Evolutionary conservation across 2,113 vertebrate genomes (phyloP).

Genomic region (Cavia porcellus): DNA sequence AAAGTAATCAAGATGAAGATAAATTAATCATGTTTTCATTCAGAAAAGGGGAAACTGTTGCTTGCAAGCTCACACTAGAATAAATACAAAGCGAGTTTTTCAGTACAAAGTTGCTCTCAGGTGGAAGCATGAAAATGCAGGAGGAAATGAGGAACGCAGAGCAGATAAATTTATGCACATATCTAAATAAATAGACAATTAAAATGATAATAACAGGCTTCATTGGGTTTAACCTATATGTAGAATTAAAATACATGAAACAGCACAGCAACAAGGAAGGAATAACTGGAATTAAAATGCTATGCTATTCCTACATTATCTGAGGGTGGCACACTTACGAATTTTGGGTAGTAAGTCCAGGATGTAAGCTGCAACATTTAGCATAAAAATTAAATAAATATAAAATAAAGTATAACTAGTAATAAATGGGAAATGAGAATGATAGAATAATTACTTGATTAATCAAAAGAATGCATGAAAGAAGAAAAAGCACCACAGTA

Average conservation of each 20-base stretch:
- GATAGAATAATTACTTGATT: background rate
- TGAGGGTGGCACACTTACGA: background rate
- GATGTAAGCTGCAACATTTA: background rate
- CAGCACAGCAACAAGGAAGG: background rate
- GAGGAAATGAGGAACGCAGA: background rate
- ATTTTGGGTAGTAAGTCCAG: background rate
- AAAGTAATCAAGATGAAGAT: constrained; percentile 4
- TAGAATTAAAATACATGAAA: constrained; percentile 14
- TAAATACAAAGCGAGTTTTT: background rate
- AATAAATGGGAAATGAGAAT: background rate
- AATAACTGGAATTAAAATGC: background rate
- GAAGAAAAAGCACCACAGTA: background rate
- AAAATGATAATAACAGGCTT: background rate
- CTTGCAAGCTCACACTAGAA: background rate
- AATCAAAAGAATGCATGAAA: background rate
- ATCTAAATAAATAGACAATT: background rate
- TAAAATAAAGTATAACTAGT: background rate
- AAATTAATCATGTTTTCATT: constrained; percentile 27
- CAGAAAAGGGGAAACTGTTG: background rate
- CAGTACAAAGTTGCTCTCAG: background rate
- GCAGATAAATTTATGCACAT: background rate
- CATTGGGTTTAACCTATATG: background rate
- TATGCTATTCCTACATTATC: background rate
- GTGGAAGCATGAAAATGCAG: background rate
- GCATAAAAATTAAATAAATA: background rate